Evolutionary conservation across 1,140 invertebrate species (phyloP).

Genomic region (Gerris buenoi): DNA sequence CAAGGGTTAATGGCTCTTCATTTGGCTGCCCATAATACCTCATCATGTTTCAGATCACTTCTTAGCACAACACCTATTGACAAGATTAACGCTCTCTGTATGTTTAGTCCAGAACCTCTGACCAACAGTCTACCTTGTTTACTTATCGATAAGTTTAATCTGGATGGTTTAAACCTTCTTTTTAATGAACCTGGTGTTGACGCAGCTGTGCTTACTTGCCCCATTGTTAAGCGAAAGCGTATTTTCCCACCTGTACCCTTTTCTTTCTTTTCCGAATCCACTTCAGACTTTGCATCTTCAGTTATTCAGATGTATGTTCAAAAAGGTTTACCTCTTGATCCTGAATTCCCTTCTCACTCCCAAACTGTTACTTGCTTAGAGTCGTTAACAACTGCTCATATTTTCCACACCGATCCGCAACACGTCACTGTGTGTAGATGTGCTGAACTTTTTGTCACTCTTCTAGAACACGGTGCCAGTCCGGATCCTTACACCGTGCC

Average conservation of each 20-base stretch:
- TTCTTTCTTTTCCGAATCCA: not conserved
- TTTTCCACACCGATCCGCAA: not conserved
- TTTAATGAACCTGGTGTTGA: not conserved
- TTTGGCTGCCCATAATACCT: not conserved
- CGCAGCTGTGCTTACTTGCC: not conserved
- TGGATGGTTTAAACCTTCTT: not conserved
- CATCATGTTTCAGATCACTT: not conserved
- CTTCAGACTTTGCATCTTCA: not conserved
- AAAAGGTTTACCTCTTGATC: not conserved
- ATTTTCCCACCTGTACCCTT: not conserved
- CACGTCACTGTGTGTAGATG: not conserved
- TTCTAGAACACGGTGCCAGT: not conserved
- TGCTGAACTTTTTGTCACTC: not conserved
- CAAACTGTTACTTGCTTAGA: not conserved
- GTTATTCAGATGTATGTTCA: not conserved
- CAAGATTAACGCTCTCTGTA: not conserved
- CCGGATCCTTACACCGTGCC: not conserved
- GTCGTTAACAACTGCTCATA: not conserved
- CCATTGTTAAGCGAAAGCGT: not conserved
- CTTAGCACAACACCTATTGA: not conserved
- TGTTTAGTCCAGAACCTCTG: not conserved
- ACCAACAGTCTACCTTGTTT: not conserved
- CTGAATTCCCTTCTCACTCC: not conserved
- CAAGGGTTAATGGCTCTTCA: not conserved
- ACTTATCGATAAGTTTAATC: not conserved